Conservation (phyloP, 2,888 invertebrate species). For the Prosopocoilus inquinatus region DNA sequence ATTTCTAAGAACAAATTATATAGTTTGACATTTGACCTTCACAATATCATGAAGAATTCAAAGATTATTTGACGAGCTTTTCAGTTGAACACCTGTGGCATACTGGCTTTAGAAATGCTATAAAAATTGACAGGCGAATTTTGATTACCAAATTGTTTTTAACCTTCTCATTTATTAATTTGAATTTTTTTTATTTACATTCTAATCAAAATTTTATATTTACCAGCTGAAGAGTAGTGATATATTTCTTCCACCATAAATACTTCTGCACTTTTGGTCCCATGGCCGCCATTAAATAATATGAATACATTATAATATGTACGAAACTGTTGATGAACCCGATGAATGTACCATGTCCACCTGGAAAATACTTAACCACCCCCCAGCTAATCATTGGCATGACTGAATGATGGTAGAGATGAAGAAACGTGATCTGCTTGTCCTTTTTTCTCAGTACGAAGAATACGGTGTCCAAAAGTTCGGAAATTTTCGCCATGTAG, state of each 20-base stretch:
- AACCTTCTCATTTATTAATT: no score
- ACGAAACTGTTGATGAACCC: slow-evolving; percentile 73
- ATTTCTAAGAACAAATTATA: no score
- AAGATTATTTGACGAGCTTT: no score
- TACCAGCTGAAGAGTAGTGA: slow-evolving; percentile 78
- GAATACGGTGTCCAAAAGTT: slow-evolving; percentile 82
- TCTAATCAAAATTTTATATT: slow-evolving; percentile 31
- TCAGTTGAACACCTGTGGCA: no score
- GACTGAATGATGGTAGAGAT: slow-evolving; percentile 91
- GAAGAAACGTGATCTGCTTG: slow-evolving; percentile 84
- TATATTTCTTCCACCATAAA: slow-evolving; percentile 83
- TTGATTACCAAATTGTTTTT: no score
- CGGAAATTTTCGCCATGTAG: slow-evolving; percentile 75
- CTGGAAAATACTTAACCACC: slow-evolving; percentile 54
- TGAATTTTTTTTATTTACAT: no score
- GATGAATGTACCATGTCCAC: slow-evolving; percentile 69
- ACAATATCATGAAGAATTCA: no score
- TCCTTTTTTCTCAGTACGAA: slow-evolving; percentile 91
- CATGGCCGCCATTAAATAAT: slow-evolving; percentile 73
- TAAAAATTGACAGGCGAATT: no score
- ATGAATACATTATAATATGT: slow-evolving; percentile 80
- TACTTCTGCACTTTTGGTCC: slow-evolving; percentile 69
- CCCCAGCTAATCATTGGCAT: slow-evolving; percentile 96
- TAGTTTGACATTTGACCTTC: no score
- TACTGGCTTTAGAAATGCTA: no score